Evolutionary conservation across 2,888 invertebrate genomes (phyloP), one percentile per base, ranked within the genome.

Genomic region (Arenicola marina): DNA sequence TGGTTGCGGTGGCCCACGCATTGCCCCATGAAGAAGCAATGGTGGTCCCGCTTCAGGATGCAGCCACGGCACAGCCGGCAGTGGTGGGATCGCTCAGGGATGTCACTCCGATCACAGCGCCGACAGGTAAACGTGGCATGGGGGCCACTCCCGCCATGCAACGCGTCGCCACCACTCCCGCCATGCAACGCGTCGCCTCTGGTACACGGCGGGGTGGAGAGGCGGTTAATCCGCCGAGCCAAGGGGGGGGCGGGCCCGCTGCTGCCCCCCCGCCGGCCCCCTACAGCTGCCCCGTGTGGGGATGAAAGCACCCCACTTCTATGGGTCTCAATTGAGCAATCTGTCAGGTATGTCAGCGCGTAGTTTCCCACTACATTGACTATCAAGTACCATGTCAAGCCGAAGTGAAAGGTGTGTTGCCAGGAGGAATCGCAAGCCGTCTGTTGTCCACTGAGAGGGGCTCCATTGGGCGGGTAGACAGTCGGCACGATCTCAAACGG

Each of bases 31-130:
- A 79, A 75, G 67, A 74, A 77, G 58, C 80, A 80, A 59, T 80
- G 80, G 62, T 80, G 80, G 69, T 79, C 78, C 3, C 80, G 63
- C 61, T 78, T 78, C 4, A 80, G 51, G 29, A 74, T 62, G 44
- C 70, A 67, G 1, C 59, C 65, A 24, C 68, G 63, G 31, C 74
- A 74, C 43, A 74, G 59, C 4, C 54, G 54, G 56, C 74, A 74
- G 51, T 72, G 67, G 54, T 74, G 74, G 2, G 71, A 62, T 48
- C 74, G 61, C 1, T 56, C 56, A 7, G 72, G 74, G 11, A 45
- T 43, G n/a, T n/a, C n/a, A 4, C 33, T 26, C 4, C 43, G 31
- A 15, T 67, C 32, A 62, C 72, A 72, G 2, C 33, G 48, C 21
- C 32, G 45, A 60, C 72, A 70, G 38, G 11, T 11, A 38, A 38